Percentiles rank a stretch among this genome's conserved stretches.
Conservation (phyloP, 2,888 invertebrate species). For the Malacosoma neustria region DNA sequence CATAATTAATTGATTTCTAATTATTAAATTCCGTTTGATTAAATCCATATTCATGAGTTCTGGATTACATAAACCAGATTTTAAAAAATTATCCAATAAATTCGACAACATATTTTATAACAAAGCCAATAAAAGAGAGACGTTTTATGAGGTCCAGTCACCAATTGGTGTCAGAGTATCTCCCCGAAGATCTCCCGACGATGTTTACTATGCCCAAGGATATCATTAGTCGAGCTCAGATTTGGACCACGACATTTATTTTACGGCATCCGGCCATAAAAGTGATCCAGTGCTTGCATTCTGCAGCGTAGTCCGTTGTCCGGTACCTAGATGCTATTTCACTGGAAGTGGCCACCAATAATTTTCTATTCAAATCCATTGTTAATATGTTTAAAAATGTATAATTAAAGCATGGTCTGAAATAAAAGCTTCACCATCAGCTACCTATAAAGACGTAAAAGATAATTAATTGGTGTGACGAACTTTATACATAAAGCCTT, state of each 20-base stretch:
- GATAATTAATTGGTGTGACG: too few relatives aligned
- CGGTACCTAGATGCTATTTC: slow-evolving; percentile 11
- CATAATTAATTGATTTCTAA: too few relatives aligned
- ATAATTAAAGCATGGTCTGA: too few relatives aligned
- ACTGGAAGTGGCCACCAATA: slow-evolving; percentile 25
- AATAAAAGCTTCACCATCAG: too few relatives aligned
- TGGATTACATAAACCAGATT: too few relatives aligned
- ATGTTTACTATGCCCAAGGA: slow-evolving; percentile 46
- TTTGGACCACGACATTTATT: slow-evolving; percentile 73
- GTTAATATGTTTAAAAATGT: too few relatives aligned
- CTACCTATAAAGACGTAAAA: too few relatives aligned
- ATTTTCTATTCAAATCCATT: too few relatives aligned
- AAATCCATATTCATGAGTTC: too few relatives aligned
- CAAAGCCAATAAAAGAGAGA: not conserved
- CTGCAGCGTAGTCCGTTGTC: slow-evolving; percentile 53
- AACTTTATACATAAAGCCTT: too few relatives aligned
- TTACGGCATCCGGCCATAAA: slow-evolving; percentile 74
- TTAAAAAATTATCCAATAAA: too few relatives aligned
- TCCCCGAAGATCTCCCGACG: slow-evolving; percentile 15
- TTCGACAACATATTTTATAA: not conserved
- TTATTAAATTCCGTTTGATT: too few relatives aligned
- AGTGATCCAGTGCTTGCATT: slow-evolving; percentile 73
- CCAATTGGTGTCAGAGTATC: slow-evolving; percentile 6
- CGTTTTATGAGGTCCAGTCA: slow-evolving; percentile 1
- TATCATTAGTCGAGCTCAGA: slow-evolving; percentile 61